Percentiles rank a stretch among this genome's conserved stretches.
Conservation (phyloP, 2,113 vertebrate species). For the Panthera uncia region DNA sequence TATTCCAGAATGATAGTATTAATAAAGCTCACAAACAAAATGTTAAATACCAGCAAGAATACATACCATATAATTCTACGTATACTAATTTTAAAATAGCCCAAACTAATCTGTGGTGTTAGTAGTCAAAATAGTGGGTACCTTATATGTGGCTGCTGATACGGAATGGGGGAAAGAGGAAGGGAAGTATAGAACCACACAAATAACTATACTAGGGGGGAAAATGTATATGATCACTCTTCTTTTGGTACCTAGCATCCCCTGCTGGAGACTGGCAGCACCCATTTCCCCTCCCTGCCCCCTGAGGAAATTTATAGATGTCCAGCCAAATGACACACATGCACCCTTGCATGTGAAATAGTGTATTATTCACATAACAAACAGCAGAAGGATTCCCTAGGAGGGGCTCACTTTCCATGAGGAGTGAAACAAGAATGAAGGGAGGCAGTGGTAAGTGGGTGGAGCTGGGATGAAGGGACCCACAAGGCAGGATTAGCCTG, state of each 20-base stretch:
- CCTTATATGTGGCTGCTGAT: neutral
- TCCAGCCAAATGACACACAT: neutral
- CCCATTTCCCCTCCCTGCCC: rapidly evolving
- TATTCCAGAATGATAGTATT: neutral
- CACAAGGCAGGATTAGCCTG: neutral
- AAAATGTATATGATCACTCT: neutral
- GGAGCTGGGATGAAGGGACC: rapidly evolving
- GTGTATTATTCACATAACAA: neutral
- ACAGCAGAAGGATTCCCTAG: neutral
- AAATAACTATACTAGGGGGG: neutral
- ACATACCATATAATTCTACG: neutral
- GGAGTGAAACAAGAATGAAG: neutral
- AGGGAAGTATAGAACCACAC: neutral
- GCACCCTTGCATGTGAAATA: neutral
- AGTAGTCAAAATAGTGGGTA: neutral
- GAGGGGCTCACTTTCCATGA: neutral
- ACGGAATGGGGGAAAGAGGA: neutral
- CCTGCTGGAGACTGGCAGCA: neutral
- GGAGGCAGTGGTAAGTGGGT: rapidly evolving
- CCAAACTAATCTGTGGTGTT: neutral
- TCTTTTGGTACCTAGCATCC: neutral
- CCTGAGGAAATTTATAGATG: too few species aligned
- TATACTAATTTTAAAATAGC: neutral
- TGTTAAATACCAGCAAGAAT: neutral
- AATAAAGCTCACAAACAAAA: neutral